Percentiles rank a stretch among this genome's conserved stretches.
Evolutionary conservation across 2,888 invertebrate genomes (phyloP).

Genomic region (Spilarctia lutea): DNA sequence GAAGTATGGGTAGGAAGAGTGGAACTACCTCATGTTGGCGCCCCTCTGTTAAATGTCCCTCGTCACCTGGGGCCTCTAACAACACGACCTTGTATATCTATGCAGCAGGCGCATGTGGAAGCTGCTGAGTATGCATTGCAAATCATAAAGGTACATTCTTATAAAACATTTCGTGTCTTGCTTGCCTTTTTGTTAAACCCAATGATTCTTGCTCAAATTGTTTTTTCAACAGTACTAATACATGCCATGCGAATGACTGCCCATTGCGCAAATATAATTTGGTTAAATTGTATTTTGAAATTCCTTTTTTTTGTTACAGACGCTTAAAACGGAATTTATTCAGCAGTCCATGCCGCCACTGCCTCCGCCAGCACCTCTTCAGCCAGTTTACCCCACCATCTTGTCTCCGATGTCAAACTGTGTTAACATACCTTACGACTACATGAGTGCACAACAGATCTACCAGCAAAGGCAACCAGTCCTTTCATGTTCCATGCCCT

Average conservation of each 20-base stretch:
- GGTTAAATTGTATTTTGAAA: background rate
- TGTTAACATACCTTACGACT: conserved; percentile 65
- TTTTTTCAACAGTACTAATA: background rate
- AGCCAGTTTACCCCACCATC: conserved; percentile 59
- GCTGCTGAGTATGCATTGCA: conserved; percentile 73
- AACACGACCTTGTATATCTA: conserved; percentile 62
- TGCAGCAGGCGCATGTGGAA: conserved; percentile 71
- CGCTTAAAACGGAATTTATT: conserved; percentile 61
- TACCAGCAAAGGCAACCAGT: conserved; percentile 58
- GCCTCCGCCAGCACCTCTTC: conserved; percentile 51
- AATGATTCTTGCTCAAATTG: background rate
- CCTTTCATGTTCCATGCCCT: conserved; percentile 58
- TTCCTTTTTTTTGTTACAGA: conserved; percentile 58
- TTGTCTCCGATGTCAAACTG: conserved; percentile 60
- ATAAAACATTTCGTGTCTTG: background rate
- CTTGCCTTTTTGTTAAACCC: background rate
- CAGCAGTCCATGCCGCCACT: conserved; percentile 54
- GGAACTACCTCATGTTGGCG: conserved; percentile 71
- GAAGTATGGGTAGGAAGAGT: conserved; percentile 72
- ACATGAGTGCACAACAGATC: conserved; percentile 50
- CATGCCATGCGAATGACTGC: background rate
- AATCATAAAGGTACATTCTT: conserved; percentile 67
- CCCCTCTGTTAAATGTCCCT: conserved; percentile 63
- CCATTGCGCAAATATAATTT: background rate
- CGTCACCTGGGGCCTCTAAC: conserved; percentile 67